Base-by-base conservation (phyloP, 1,140 invertebrate genomes). In the Drosophila paulistorum region DNA sequence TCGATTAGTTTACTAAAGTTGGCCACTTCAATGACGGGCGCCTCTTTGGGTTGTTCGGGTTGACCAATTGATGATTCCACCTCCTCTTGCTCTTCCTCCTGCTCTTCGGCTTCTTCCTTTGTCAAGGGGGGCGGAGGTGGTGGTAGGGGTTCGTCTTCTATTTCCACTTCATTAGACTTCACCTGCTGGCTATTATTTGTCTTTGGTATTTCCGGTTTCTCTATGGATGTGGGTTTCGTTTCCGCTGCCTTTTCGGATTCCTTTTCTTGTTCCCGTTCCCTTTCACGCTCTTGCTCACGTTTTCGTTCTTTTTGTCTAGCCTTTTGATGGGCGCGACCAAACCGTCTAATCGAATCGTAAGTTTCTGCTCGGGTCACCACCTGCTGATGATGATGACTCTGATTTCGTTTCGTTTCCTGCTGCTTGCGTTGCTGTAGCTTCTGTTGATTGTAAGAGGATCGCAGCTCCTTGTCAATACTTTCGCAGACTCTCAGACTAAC, bases 401-500 rank as follows among this genome's bases (percentile, higher is more conserved):
- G 14, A 20, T 10, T 41, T 45, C 68, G 76, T 37, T 93, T 74
- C n/a, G 69, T 45, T 7, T 85, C 78, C 14, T 48, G 45, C 3
- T 11, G 45, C 59, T 71, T 83, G 62, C 82, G 78, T 92, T 82
- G 74, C 62, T 79, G 89, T 60, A 90, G 74, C 23, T 80, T 54
- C 33, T 82, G 93, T 70, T 82, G 69, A 55, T 92, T 91, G 68
- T 92, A 92, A 1, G 91, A 93, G 39, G 92, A 93, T 55, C 95
- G 91, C 59, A 95, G 82, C 91, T 95, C 94, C 54, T 94, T 94
- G 90, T 95, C 95, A 77, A 95, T 95, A 74, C 93, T 93, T 87
- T 95, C 95, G 42, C 94, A 95, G 75, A 94, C 94, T 76, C 94
- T 93, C 33, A 95, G 93, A 74, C 94, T 94, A 81, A 94, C 94